phyloP scores from a whole-genome alignment of 2,113 vertebrate genomes.

The Lonchura striata region DNA sequence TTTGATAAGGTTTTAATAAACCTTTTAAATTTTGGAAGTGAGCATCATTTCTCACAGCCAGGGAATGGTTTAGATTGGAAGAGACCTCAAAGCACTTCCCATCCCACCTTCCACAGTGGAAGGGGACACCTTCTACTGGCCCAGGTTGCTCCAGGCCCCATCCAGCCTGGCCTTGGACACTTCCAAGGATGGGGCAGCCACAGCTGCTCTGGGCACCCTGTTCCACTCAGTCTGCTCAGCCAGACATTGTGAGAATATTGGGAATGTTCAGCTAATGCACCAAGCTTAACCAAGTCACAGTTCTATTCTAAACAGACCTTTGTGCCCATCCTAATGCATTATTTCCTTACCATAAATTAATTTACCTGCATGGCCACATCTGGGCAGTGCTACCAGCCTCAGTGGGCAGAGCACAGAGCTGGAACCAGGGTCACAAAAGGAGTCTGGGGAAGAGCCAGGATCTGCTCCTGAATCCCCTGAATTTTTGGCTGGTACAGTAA shows the following conservation, averaged over 20 bases:
- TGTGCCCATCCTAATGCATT: not conserved
- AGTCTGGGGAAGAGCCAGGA: not conserved
- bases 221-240: not conserved
- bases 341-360: not conserved
- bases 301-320: not conserved
- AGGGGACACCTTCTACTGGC: not conserved
- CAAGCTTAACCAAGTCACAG: not conserved
- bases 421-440: not conserved
- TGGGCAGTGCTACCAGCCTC: not conserved
- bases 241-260: not conserved
- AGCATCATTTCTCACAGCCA: not conserved
- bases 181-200: not conserved
- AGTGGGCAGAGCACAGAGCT: not conserved
- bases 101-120: no score
- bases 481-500: not conserved
- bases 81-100: not conserved
- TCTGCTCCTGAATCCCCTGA: not conserved
- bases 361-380: fast-evolving
- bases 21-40: not conserved
- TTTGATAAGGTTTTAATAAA: not conserved
- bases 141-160: fast-evolving
- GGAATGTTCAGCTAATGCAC: not conserved
- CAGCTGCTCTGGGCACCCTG: not conserved
- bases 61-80: not conserved
- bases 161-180: not conserved